Evolutionary conservation across 2,113 vertebrate species (phyloP), one percentile per base, ranked within the genome.

Genomic region (Cyphomyrus plagiostoma): DNA sequence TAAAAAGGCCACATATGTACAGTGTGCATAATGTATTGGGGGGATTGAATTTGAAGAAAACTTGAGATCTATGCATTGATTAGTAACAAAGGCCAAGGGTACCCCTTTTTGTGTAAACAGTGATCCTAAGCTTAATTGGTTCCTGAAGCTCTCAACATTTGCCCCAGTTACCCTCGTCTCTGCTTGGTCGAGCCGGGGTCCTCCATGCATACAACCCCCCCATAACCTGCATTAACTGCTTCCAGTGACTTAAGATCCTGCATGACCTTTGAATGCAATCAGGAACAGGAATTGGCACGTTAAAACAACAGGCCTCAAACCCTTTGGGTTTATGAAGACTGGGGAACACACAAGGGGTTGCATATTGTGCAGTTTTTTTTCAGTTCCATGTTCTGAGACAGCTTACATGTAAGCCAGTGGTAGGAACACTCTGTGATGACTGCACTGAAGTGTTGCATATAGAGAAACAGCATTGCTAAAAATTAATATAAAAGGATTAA

Each of bases 241-340:
- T 97, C 97, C 97, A 97, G 97, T 96, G 96, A 95, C 95, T 95
- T 96, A 94, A 96, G 96, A 96, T 97, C 96, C 94, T 89, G 89
- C 93, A 94, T 94, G 95, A 97, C 96, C 96, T 96, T 94, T 94
- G 94, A 96, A 96, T 93, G 95, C 96, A 97, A 96, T 97, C 97
- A 96, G 91, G 93, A 94, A 95, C 95, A 95, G 91, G 91, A 92
- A 91, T 85, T 90, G 95, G 94, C 94, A 92, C 94, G 96, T 96
- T 97, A 96, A 97, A 96, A 96, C 93, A 94, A 91, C 92, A 91
- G 95, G 93, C 93, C 91, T 89, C 93, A 94, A 91, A 95, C 93
- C 95, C 95, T 95, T 97, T 96, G 92, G 94, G 95, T 97, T 94
- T 95, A 93, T 93, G 93, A 95, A 95, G 95, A 93, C 82, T 52